phyloP scores from a whole-genome alignment of 1,140 invertebrate genomes.

The Pseudoatta argentina region DNA sequence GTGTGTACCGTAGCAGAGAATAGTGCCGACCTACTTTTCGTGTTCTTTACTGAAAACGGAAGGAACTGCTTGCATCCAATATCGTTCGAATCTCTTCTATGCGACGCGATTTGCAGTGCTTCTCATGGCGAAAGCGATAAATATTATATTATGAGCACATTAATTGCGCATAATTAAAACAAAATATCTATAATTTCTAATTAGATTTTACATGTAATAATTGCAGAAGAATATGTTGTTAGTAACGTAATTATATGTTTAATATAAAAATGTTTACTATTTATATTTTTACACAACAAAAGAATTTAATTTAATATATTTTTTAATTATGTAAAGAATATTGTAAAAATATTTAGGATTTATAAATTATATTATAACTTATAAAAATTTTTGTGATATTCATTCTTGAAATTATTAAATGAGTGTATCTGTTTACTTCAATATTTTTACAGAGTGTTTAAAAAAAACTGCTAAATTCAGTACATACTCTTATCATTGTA shows the following conservation, averaged over 20 bases:
- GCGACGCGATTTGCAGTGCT: constrained; percentile 21
- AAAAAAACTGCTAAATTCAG: neutral
- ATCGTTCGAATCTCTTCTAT: constrained; percentile 24
- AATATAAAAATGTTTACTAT: neutral
- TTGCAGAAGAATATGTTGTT: neutral
- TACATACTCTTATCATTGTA: constrained; percentile 1
- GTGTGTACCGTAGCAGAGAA: constrained; percentile 63
- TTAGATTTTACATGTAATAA: neutral
- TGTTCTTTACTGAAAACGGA: constrained; percentile 41
- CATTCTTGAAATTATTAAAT: neutral
- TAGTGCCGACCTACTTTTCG: constrained; percentile 34
- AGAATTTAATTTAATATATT: neutral
- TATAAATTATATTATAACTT: neutral
- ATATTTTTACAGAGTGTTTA: neutral
- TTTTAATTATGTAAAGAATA: neutral
- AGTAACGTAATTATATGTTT: neutral
- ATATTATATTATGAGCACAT: constrained; percentile 16
- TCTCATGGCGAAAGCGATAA: constrained; percentile 17
- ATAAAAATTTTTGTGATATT: neutral
- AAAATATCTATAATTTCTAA: neutral
- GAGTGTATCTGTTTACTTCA: neutral
- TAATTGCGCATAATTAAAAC: constrained; percentile 23
- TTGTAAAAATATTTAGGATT: neutral
- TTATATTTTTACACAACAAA: neutral
- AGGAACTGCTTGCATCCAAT: constrained; percentile 45